Conservation (phyloP, 2,797 vertebrate genomes). For the Platalea minor region DNA sequence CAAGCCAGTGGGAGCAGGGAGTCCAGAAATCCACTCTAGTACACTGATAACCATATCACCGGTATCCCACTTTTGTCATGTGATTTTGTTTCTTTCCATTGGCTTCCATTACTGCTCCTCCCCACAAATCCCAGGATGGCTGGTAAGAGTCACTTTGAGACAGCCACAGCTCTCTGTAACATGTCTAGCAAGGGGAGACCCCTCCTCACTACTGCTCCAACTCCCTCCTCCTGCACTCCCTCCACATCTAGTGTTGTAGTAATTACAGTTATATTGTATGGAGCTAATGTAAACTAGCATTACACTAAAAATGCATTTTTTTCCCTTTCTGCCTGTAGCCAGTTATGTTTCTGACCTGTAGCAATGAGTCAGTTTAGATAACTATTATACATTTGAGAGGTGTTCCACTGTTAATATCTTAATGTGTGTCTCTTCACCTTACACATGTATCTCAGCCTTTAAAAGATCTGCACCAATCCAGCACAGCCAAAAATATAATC, state of each 20-base stretch:
- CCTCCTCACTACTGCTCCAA: not conserved
- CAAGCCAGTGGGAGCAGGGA: not conserved
- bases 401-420: not conserved
- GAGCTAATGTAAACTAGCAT: not conserved
- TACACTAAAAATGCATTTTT: not conserved
- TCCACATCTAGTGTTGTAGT: not conserved
- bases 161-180: not conserved
- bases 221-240: not conserved
- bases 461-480: not conserved
- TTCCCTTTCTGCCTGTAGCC: not conserved
- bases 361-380: not conserved
- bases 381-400: not conserved
- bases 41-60: not conserved
- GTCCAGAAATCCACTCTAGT: not conserved
- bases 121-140: not conserved
- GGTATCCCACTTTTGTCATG: not conserved
- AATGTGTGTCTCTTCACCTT: not conserved
- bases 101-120: not conserved
- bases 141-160: not conserved
- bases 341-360: not conserved
- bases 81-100: not conserved
- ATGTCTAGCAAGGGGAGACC: not conserved
- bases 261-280: not conserved
- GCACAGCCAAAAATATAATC: not conserved
- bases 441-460: not conserved